These are phyloP conservation scores for Bellardia pandia DNA, from an alignment of 2,888 invertebrate species.

Conservation along the genomic window DNA sequence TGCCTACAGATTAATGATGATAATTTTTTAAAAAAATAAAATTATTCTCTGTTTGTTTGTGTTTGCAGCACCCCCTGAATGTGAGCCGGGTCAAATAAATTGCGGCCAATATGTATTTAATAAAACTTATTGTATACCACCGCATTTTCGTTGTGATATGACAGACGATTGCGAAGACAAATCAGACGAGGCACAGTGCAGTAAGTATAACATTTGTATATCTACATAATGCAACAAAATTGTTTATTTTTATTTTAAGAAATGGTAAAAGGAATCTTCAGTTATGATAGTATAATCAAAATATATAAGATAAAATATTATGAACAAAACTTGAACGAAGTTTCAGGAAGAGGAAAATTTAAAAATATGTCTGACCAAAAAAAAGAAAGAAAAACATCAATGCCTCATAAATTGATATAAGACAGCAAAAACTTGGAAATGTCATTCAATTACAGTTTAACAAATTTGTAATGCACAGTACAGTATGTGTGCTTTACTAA, in stretches of 20 bases:
- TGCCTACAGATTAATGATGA: slow-evolving; percentile 1
- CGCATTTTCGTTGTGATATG: slow-evolving; percentile 97
- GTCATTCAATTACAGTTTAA: too few species aligned
- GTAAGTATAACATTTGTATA: slow-evolving; percentile 87
- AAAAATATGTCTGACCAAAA: too few species aligned
- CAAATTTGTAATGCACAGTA: too few species aligned
- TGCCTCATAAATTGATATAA: too few species aligned
- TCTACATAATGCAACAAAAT: not conserved
- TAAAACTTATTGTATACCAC: slow-evolving; percentile 97
- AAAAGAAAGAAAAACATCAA: too few species aligned
- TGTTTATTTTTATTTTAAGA: not conserved
- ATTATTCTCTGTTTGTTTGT: slow-evolving; percentile 11
- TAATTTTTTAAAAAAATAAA: not conserved
- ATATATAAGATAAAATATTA: not conserved
- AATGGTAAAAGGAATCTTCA: not conserved
- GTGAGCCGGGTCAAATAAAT: slow-evolving; percentile 94
- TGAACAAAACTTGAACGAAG: too few species aligned
- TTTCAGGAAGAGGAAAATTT: too few species aligned
- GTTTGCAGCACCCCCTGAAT: slow-evolving; percentile 94
- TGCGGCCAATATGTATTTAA: slow-evolving; percentile 98
- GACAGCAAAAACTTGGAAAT: too few species aligned
- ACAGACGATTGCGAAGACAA: slow-evolving; percentile 97
- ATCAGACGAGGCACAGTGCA: slow-evolving; percentile 97
- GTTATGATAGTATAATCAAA: not conserved
- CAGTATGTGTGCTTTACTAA: too few species aligned